Conservation (phyloP, 2,888 invertebrate genomes). For the Drosophila meridionalis region DNA sequence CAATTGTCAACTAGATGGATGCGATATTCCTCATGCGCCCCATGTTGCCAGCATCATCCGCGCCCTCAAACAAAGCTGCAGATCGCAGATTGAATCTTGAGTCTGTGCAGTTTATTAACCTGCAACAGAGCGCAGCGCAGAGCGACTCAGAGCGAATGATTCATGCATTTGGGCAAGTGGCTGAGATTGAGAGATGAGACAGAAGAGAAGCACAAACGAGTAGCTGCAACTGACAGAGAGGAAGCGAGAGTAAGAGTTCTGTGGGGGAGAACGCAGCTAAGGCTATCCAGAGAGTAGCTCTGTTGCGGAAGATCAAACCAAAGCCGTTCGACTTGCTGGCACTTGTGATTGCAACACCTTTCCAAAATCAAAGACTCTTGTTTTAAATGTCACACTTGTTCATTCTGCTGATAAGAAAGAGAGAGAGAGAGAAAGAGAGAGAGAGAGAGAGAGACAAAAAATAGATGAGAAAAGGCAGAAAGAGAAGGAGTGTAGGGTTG, state of each 20-base stretch:
- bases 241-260: not conserved
- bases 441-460: not conserved
- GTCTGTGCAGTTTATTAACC: conserved; percentile 56
- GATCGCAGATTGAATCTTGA: conserved; percentile 1
- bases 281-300: not conserved
- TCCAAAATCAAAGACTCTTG: not conserved
- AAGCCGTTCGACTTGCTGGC: conserved; percentile 25
- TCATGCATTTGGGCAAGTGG: conserved; percentile 41
- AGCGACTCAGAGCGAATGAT: conserved; percentile 33
- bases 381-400: conserved; percentile 4
- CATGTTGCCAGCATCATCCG: conserved; percentile 35
- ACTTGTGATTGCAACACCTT: conserved; percentile 21
- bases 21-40: conserved; percentile 72
- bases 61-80: conserved; percentile 1
- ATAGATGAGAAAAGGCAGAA: not conserved
- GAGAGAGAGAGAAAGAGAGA: not conserved
- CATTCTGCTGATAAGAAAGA: not conserved
- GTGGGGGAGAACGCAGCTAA: not conserved
- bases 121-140: conserved; percentile 18
- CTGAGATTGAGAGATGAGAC: conserved; percentile 13
- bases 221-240: conserved; percentile 1
- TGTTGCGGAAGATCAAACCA: not conserved
- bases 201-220: conserved; percentile 11
- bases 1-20: conserved; percentile 80
- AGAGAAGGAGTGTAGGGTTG: not conserved